These are phyloP conservation scores for Cancer borealis DNA, from an alignment of 2,888 invertebrate genomes.

Conservation along the genomic window DNA sequence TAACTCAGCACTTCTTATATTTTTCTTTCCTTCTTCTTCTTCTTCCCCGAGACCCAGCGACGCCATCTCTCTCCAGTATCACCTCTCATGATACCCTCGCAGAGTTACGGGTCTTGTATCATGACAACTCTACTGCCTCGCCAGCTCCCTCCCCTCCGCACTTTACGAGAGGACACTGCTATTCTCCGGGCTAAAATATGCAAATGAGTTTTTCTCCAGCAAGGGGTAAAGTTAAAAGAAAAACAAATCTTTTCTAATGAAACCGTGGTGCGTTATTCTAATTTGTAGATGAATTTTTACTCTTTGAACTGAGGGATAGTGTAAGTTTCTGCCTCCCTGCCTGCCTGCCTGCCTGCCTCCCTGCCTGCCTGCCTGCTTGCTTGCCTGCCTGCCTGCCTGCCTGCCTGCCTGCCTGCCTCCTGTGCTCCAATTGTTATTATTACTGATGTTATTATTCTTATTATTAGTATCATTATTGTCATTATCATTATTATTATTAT, in stretches of 20 bases:
- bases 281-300: constrained; percentile 57
- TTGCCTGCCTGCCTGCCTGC: no score
- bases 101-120: constrained; percentile 58
- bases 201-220: constrained; percentile 66
- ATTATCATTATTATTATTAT: neutral
- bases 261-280: constrained; percentile 56
- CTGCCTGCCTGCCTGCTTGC: no score
- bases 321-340: neutral
- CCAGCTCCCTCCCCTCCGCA: constrained; percentile 48
- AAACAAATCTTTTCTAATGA: constrained; percentile 67
- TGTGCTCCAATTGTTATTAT: neutral
- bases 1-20: neutral
- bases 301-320: constrained; percentile 8
- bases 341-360: neutral
- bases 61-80: constrained; percentile 50
- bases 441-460: neutral
- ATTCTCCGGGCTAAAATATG: constrained; percentile 66
- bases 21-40: neutral
- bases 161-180: constrained; percentile 61
- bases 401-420: neutral
- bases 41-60: constrained; percentile 4
- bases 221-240: constrained; percentile 58
- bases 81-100: constrained; percentile 58
- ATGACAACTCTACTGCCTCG: constrained; percentile 59
- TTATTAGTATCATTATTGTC: neutral